Base-by-base conservation (phyloP, 2,797 vertebrate species). In the Gymnopithys bicolor region DNA sequence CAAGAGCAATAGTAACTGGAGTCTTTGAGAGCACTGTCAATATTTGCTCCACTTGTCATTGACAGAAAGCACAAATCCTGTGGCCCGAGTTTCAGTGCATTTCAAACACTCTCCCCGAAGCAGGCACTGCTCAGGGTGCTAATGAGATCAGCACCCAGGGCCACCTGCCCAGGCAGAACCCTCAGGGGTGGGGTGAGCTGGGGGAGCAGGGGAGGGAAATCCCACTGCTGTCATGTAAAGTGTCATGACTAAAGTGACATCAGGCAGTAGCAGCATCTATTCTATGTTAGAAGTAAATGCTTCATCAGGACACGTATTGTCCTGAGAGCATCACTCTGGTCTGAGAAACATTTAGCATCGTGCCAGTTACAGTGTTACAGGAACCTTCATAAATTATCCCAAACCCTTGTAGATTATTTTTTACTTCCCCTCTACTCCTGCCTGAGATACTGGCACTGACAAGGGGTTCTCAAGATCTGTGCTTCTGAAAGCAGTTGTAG, bases 21-120 rank as follows among this genome's bases (percentile, higher is more conserved):
- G 88, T 95, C 80, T 95, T 68, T 79, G 86, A 95, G 94, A 96
- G 84, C 94, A 93, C 80, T 93, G 88, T 96, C 94, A 95, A 96
- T 95, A 94, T 95, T 95, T 97, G 92, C 90, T 95, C 92, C 88
- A 48, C 90, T 93, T 93, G 90, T 64, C 94, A 92, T 53, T 92
- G 92, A 87, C 88, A 94, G 77, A 45, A 87, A 84, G 67, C 90
- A 73, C 90, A 89, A 92, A 87, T 70, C 84, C 90, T 66, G 41
- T 1, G 75, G 69, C 82, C 33, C 0, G 14, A 56, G 62, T 10
- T 41, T 9, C 56, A 18, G 80, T 19, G 51, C 88, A 66, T 70
- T 67, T 53, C 70, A 49, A 64, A 82, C 67, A 4, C 35, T 3
- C 16, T 7, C 66, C 18, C 18, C 10, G 27, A 9, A 19, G 83